Conservation (phyloP, 2,113 vertebrate genomes). For the Cyanistes caeruleus region DNA sequence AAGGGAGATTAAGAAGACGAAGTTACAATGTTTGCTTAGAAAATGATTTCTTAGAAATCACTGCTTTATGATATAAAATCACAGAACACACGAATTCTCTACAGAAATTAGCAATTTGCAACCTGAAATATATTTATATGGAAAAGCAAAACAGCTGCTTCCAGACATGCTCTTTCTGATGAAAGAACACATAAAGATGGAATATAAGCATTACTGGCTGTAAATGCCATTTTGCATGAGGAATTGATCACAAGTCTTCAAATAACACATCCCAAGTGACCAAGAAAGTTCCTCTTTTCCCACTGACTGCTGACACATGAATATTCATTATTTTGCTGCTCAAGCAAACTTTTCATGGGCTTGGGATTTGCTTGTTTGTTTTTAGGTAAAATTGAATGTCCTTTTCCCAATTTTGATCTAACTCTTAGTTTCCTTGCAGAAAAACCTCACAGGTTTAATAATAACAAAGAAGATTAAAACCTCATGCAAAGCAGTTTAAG, state of each 20-base stretch:
- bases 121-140: neutral
- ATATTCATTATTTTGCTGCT: neutral
- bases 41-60: neutral
- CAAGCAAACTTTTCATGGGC: neutral
- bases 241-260: neutral
- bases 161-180: neutral
- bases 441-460: neutral
- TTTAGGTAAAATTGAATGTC: neutral
- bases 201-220: neutral
- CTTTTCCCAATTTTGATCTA: neutral
- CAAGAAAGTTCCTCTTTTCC: neutral
- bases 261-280: neutral
- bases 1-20: neutral
- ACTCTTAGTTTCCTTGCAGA: neutral
- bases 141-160: neutral
- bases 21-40: neutral
- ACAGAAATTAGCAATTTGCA: neutral
- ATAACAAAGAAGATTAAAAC: neutral
- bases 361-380: neutral
- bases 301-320: neutral
- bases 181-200: neutral
- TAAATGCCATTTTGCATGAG: neutral
- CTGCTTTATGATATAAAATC: neutral
- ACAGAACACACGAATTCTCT: neutral
- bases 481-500: slow-evolving; percentile 29